Conservation (phyloP, 2,888 invertebrate genomes). For the Morinoia aosen region DNA sequence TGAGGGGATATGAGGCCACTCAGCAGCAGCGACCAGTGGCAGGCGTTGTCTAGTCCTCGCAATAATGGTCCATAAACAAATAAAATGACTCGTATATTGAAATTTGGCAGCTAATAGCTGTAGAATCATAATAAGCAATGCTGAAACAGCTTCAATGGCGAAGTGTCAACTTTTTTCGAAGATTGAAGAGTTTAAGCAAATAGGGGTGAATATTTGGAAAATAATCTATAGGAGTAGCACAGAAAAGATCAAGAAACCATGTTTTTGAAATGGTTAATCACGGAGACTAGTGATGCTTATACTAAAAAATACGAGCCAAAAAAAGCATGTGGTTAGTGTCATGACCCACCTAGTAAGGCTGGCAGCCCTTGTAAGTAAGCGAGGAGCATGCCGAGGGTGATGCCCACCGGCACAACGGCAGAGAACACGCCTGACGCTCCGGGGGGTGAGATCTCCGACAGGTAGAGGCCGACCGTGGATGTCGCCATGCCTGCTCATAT, state of each 20-base stretch:
- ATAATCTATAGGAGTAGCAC: no score
- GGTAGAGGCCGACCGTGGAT: background rate
- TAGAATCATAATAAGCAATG: no score
- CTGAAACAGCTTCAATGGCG: no score
- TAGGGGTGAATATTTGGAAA: no score
- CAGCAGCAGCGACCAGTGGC: conserved; percentile 15
- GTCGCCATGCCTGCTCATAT: conserved; percentile 42
- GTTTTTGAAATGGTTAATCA: background rate
- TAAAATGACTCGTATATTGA: no score
- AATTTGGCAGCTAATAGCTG: no score
- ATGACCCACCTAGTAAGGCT: background rate
- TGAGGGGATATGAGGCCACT: background rate
- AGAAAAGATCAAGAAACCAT: background rate
- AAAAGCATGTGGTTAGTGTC: background rate
- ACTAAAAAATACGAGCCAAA: background rate
- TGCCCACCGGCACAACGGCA: conserved; percentile 38
- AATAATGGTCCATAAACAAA: no score
- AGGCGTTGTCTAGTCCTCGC: background rate
- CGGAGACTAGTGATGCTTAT: background rate
- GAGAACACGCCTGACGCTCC: conserved; percentile 15
- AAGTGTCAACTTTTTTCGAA: no score
- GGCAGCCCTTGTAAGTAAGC: conserved; percentile 10
- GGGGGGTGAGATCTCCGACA: conserved; percentile 30
- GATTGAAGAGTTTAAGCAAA: no score
- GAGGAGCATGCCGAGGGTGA: conserved; percentile 40